phyloP scores from a whole-genome alignment of 53 echinoderm and acorn worm genomes.

The Zoroaster sp. region DNA sequence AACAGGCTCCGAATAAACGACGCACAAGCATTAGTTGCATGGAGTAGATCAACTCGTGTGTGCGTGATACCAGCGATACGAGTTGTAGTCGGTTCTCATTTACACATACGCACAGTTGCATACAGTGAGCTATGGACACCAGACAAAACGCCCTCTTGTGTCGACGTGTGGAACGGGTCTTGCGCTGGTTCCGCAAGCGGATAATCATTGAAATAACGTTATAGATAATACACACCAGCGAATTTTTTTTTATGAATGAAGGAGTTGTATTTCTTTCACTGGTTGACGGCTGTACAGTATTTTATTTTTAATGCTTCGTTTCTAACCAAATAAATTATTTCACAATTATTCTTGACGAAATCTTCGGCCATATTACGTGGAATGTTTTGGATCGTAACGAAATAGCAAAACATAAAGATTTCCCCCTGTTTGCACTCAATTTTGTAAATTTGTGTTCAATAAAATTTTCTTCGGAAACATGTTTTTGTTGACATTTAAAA shows the following conservation, averaged over 20 bases:
- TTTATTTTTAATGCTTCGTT: not conserved
- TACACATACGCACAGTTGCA: not conserved
- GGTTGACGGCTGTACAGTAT: not conserved
- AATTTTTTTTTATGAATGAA: not conserved
- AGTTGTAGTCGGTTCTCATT: not conserved
- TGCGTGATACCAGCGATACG: not conserved
- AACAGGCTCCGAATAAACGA: not conserved
- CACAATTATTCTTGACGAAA: too few relatives aligned
- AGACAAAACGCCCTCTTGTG: not conserved
- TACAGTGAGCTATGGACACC: not conserved
- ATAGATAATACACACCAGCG: not conserved
- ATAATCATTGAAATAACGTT: not conserved
- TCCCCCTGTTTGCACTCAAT: not conserved
- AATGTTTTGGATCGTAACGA: not conserved
- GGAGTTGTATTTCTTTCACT: not conserved
- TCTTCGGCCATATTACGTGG: too few relatives aligned
- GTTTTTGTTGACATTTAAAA: too few relatives aligned
- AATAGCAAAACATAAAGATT: not conserved
- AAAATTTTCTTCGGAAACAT: too few relatives aligned
- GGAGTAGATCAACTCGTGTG: not conserved
- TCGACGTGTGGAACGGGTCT: not conserved
- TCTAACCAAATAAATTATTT: too few relatives aligned
- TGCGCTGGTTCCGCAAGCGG: not conserved
- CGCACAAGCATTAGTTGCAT: not conserved
- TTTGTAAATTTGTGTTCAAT: too few relatives aligned